phyloP scores from a whole-genome alignment of 2,888 invertebrate genomes.

The Drosophila mimica region DNA sequence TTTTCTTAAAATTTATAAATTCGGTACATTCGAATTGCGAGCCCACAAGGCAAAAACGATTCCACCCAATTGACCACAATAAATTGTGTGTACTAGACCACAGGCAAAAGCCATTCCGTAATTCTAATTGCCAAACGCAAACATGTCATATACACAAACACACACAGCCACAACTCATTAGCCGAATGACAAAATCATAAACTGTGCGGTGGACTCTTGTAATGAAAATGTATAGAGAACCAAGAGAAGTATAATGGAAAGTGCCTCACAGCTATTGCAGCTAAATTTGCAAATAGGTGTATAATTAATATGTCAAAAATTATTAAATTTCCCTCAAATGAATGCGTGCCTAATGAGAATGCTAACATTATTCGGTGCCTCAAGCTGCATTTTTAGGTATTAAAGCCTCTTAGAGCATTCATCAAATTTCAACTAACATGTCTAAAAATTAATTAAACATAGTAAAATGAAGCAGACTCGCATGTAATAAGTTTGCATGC shows the following conservation, averaged over 20 bases:
- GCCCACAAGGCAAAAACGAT: background rate
- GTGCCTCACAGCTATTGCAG: background rate
- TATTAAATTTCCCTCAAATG: background rate
- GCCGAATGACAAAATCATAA: slow-evolving; percentile 22
- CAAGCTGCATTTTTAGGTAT: background rate
- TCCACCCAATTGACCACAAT: slow-evolving; percentile 4
- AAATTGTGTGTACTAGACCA: slow-evolving; percentile 8
- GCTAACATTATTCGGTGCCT: background rate
- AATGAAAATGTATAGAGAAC: background rate
- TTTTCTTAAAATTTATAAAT: background rate
- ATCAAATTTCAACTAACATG: background rate
- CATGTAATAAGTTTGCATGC: slow-evolving; percentile 4
- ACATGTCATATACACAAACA: slow-evolving; percentile 6
- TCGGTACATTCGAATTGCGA: background rate
- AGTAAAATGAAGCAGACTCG: background rate
- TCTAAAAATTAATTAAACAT: background rate
- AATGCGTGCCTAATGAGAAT: background rate
- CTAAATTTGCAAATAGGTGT: background rate
- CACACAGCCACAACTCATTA: slow-evolving; percentile 34
- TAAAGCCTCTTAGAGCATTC: background rate
- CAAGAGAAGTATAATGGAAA: background rate
- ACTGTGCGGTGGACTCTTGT: slow-evolving; percentile 1
- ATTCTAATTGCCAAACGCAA: slow-evolving; percentile 20
- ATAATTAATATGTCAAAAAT: background rate
- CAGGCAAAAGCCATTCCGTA: slow-evolving; percentile 18